phyloP scores from a whole-genome alignment of 2,888 invertebrate genomes.

The Aporophyla lueneburgensis region DNA sequence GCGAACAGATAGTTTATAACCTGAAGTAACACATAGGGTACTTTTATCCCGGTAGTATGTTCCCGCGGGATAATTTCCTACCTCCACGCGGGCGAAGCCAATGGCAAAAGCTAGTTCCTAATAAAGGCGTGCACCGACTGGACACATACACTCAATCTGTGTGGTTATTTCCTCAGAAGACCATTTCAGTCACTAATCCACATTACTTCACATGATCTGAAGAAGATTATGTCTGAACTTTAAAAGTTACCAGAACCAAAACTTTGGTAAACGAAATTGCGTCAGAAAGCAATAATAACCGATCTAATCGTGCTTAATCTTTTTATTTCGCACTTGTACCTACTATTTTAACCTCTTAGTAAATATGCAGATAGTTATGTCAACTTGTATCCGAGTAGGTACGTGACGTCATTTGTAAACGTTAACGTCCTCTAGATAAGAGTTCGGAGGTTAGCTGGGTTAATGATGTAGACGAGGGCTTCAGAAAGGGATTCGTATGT shows the following conservation, averaged over 20 bases:
- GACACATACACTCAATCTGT: no score
- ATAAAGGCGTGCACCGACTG: no score
- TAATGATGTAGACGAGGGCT: constrained; percentile 38
- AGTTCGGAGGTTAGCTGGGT: constrained; percentile 32
- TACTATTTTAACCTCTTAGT: constrained; percentile 46
- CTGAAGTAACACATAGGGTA: no score
- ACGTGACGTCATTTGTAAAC: constrained; percentile 70
- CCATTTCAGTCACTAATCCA: no score
- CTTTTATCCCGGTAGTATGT: no score
- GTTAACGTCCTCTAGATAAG: constrained; percentile 27
- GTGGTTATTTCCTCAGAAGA: no score
- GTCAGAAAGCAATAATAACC: constrained; percentile 13
- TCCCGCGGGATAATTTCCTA: no score
- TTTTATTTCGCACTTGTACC: background rate
- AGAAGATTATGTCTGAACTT: no score
- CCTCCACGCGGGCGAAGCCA: no score
- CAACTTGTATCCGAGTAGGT: constrained; percentile 61
- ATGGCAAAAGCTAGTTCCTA: no score
- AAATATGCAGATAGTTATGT: constrained; percentile 81
- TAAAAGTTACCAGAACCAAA: constrained; percentile 10
- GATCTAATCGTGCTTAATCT: background rate
- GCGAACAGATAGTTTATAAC: no score
- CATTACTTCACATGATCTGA: no score
- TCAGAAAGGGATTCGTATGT: constrained; percentile 10
- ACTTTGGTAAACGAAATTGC: constrained; percentile 26